Base-by-base conservation (phyloP, 2,888 invertebrate species). In the Hymenopus coronatus region DNA sequence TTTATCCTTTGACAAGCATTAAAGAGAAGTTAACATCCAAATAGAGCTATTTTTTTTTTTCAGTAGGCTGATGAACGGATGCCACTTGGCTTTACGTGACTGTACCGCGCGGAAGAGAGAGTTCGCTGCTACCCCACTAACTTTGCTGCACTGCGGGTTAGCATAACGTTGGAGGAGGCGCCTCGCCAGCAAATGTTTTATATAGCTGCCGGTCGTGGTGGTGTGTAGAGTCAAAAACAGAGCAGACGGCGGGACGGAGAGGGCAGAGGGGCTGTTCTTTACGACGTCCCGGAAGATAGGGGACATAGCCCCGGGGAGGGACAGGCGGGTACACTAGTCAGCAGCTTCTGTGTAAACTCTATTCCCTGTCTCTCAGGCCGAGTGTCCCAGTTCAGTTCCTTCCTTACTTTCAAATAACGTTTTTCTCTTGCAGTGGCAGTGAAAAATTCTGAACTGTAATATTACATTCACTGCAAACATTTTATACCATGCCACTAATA, bases 91-190 rank as follows among this genome's bases (percentile, higher is more conserved):
- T 27, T 86, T 40, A 87, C 87, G 87, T 33, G 87, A 87, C 87
- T 87, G 87, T 87, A 87, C 86, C 46, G 85, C 27, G 85, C 6
- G 46, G 14, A 70, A 28, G 86, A 20, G 81, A 86, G 81, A 85
- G 46, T 46, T 85, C 85, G 46, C 85, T 54, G 46, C 85, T 85
- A 85, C 40, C 85, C 81, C 28, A 54, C 54, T 46, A 89, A 88
- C 85, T 89, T 88, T 89, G 89, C 88, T 89, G 89, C 89, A 89
- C 88, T 89, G 89, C 89, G 89, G 89, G 88, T 82, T 89, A 89
- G 85, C 88, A 89, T 88, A 88, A 88, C 88, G 89, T 88, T 89
- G 82, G 54, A 89, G 89, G 89, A 89, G 89, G 89, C 89, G 88
- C 88, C 87, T 88, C 84, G 89, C 88, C 88, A 88, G 88, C 89